These are phyloP conservation scores for Acrocyrtus sp. DNA, from an alignment of 2,888 invertebrate species.

Conservation along the genomic window DNA sequence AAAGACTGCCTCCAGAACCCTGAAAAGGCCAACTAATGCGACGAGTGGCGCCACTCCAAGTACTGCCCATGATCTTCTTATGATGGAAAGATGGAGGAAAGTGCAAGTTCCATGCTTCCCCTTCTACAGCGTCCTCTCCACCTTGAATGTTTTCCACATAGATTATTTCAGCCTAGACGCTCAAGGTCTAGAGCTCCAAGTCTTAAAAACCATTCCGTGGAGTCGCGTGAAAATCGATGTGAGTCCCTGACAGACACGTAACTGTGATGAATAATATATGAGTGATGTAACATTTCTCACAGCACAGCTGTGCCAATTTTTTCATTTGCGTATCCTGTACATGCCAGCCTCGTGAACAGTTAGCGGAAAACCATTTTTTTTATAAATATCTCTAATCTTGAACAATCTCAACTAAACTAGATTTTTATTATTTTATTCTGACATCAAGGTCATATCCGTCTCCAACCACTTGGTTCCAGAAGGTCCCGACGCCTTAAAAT, in stretches of 20 bases:
- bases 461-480: slow-evolving; percentile 35
- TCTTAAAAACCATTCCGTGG: slow-evolving; percentile 44
- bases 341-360: too few species aligned
- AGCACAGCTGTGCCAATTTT: too few species aligned
- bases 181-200: slow-evolving; percentile 40
- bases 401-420: too few species aligned
- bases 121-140: slow-evolving; percentile 26
- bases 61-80: neutral
- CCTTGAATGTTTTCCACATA: slow-evolving; percentile 16
- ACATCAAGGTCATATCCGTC: slow-evolving; percentile 37
- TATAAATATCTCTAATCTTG: too few species aligned
- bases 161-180: slow-evolving; percentile 32
- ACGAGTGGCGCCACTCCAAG: neutral
- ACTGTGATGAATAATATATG: neutral
- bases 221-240: slow-evolving; percentile 28
- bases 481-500: slow-evolving; percentile 31
- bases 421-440: slow-evolving; percentile 2
- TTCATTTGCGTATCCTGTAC: too few species aligned
- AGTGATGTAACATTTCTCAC: too few species aligned
- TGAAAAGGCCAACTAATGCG: neutral
- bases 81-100: slow-evolving; percentile 37
- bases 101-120: slow-evolving; percentile 42
- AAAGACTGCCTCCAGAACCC: neutral
- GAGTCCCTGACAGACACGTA: too few species aligned
- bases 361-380: too few species aligned